A percentile compares a stretch with the other conserved stretches of the same genome.
Evolutionary conservation across 2,888 invertebrate genomes (phyloP).

Genomic region (Lasioglossum figueresi): DNA sequence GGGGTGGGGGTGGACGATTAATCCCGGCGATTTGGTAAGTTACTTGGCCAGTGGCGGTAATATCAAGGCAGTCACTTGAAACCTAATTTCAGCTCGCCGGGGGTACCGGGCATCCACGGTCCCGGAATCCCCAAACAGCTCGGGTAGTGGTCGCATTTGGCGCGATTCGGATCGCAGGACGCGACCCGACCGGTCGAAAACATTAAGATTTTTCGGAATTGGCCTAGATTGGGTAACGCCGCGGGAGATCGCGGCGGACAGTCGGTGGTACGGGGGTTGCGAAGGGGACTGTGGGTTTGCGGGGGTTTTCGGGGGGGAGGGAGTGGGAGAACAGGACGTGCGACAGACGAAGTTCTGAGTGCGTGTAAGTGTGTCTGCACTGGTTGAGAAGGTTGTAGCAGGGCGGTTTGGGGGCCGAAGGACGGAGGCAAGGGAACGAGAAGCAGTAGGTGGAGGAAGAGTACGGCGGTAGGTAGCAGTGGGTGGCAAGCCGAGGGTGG

Average conservation of each 20-base stretch:
- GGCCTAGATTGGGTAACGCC: constrained; percentile 75
- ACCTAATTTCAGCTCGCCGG: constrained; percentile 35
- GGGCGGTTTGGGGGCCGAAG: constrained; percentile 60
- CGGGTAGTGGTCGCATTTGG: constrained; percentile 21
- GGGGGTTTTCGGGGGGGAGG: neutral
- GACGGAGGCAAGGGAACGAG: constrained; percentile 65
- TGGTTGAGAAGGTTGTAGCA: constrained; percentile 66
- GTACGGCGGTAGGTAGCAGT: constrained; percentile 73
- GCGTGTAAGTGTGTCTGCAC: constrained; percentile 64
- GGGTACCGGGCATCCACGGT: neutral
- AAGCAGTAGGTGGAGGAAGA: constrained; percentile 66
- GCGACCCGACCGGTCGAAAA: constrained; percentile 20
- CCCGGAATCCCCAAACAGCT: constrained; percentile 26
- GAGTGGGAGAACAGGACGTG: constrained; percentile 28
- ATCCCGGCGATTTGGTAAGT: constrained; percentile 33
- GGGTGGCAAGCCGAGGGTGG: constrained; percentile 71
- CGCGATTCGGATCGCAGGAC: constrained; percentile 13
- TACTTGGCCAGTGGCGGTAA: constrained; percentile 32
- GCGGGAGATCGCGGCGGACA: constrained; percentile 73
- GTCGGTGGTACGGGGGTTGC: constrained; percentile 52
- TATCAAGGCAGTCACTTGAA: constrained; percentile 37
- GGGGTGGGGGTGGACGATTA: neutral
- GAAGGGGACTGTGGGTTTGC: constrained; percentile 12
- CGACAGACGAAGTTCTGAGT: constrained; percentile 59
- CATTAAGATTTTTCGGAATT: constrained; percentile 73